These are phyloP conservation scores for Xiphophorus maculatus DNA, from an alignment of 2,113 vertebrate species.

Conservation along the genomic window DNA sequence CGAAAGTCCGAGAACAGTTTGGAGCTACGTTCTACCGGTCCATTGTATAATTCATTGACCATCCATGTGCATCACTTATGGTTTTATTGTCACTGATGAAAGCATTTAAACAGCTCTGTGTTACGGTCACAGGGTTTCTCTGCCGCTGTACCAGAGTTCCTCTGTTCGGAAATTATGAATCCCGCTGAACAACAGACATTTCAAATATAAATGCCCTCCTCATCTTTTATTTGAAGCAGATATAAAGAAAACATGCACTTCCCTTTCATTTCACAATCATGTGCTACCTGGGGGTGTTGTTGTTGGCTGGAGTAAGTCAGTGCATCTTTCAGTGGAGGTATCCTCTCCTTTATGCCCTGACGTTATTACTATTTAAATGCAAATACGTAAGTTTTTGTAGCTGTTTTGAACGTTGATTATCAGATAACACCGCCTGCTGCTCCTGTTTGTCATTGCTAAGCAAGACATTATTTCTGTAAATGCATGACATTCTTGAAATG, in stretches of 20 bases:
- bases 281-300: not conserved
- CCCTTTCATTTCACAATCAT: not conserved
- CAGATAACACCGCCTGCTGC: not conserved
- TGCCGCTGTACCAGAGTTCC: not conserved
- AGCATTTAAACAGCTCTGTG: not conserved
- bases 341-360: not conserved
- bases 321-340: not conserved
- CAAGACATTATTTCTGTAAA: not conserved
- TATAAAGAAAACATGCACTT: not conserved
- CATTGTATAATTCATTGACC: not conserved
- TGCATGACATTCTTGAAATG: constrained; percentile 2
- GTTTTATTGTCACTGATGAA: not conserved
- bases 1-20: too few species aligned
- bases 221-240: not conserved
- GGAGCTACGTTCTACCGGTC: too few species aligned
- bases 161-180: not conserved
- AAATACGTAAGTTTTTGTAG: not conserved
- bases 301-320: not conserved
- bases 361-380: not conserved
- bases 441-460: constrained; percentile 26
- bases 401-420: not conserved
- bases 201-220: not conserved
- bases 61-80: not conserved
- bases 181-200: not conserved
- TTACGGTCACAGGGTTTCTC: not conserved